A percentile compares a stretch with the other conserved stretches of the same genome.
phyloP scores from a whole-genome alignment of 2,888 invertebrate species.

The Cetonia aurata region DNA sequence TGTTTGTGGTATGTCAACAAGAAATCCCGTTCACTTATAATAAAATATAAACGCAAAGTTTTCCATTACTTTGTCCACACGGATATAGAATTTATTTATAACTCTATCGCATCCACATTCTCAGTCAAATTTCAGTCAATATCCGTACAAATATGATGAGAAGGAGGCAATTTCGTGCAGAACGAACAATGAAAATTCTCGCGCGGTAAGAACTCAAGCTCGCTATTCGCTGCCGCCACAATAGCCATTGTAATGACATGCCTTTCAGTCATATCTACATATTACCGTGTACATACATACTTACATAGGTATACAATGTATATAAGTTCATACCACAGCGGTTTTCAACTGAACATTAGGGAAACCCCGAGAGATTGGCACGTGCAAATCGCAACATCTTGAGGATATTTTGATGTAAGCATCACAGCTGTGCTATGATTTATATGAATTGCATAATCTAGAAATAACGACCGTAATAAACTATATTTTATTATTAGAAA shows the following conservation, averaged over 20 bases:
- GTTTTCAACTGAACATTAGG: neutral
- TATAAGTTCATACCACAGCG: neutral
- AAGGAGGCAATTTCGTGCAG: neutral
- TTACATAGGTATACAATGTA: too few relatives aligned
- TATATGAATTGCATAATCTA: constrained; percentile 11
- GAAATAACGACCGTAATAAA: too few relatives aligned
- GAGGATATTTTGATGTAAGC: constrained; percentile 19
- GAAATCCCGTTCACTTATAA: too few relatives aligned
- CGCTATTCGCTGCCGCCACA: constrained; percentile 8
- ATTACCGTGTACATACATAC: too few relatives aligned
- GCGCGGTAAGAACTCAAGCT: neutral
- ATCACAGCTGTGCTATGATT: constrained; percentile 1
- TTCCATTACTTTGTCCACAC: too few relatives aligned
- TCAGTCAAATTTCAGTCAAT: neutral
- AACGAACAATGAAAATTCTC: neutral
- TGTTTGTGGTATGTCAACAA: too few relatives aligned
- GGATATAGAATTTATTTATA: too few relatives aligned
- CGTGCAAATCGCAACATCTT: constrained; percentile 11
- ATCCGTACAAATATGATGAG: neutral
- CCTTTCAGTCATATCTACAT: neutral
- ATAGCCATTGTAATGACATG: constrained; percentile 24
- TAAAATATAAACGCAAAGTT: too few relatives aligned
- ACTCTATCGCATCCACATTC: neutral
- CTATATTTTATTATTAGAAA: too few relatives aligned
- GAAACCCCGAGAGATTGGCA: constrained; percentile 17